A percentile compares a stretch with the other conserved stretches of the same genome.
phyloP scores from a whole-genome alignment of 1,140 invertebrate species.

The Carposina sasakii region DNA sequence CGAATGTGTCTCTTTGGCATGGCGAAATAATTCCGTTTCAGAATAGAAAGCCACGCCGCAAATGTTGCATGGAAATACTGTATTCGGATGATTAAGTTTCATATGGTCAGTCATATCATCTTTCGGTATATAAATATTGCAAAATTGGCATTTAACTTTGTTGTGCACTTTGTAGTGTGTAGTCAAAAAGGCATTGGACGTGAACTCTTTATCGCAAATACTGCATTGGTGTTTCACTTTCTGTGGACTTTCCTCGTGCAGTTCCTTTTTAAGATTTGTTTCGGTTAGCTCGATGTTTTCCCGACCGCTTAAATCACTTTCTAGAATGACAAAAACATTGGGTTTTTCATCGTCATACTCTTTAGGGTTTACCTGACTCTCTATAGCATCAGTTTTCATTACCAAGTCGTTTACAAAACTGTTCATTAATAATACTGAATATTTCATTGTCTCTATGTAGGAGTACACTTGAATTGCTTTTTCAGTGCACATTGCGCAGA shows the following conservation, averaged over 20 bases:
- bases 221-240: slow-evolving; percentile 25
- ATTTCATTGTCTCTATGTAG: slow-evolving; percentile 24
- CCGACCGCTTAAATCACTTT: too few species aligned
- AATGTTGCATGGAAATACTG: slow-evolving; percentile 20
- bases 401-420: slow-evolving; percentile 22
- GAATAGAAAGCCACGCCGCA: slow-evolving; percentile 27
- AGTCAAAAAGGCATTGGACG: slow-evolving; percentile 20
- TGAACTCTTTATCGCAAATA: slow-evolving; percentile 25
- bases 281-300: neutral
- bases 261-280: slow-evolving; percentile 22
- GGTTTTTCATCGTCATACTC: neutral
- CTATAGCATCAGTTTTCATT: neutral
- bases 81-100: slow-evolving; percentile 18
- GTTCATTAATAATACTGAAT: slow-evolving; percentile 19
- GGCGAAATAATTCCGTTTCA: slow-evolving; percentile 17
- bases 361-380: slow-evolving; percentile 3
- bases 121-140: slow-evolving; percentile 19
- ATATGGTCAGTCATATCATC: slow-evolving; percentile 24
- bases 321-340: slow-evolving; percentile 8
- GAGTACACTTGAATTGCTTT: slow-evolving; percentile 26
- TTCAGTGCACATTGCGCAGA: slow-evolving; percentile 26
- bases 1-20: slow-evolving; percentile 25
- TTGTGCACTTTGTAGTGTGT: slow-evolving; percentile 27
- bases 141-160: slow-evolving; percentile 23
- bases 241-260: slow-evolving; percentile 25